Evolutionary conservation across 1,140 invertebrate species (phyloP), one percentile per base, ranked within the genome.

Genomic region (Lordiphosa collinella): DNA sequence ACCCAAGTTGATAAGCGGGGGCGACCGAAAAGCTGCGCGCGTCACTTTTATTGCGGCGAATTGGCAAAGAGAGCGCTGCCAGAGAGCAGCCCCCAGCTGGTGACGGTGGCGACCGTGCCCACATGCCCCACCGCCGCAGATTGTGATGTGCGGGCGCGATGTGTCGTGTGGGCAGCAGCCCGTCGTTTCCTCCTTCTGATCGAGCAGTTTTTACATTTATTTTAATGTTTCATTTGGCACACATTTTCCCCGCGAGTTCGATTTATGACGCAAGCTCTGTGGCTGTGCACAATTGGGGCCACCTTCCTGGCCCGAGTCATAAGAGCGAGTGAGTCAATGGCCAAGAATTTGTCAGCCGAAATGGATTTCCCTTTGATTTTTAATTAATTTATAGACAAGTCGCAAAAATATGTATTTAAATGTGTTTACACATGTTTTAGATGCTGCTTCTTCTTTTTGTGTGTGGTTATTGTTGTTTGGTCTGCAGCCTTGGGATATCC

Each of bases 171-270:
- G 46, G 46, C 46, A 48, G 46, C 46, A 35, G 29, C 29, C 32
- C 14, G 14, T 1, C 47, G 13, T 52, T 67, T 59, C 41, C 64
- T 34, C 31, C 64, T 34, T 40, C 38, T 32, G 52, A 67, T 67
- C 64, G 64, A 8, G 34, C 34, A 29, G 32, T 36, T 67, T 67
- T 36, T 47, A 57, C 34, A 65, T 43, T 70, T 70, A 65, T 43
- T 70, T 70, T 62, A 59, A 80, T 75, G 43, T 79, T 62, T 53
- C 54, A 70, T 70, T 80, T 80, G 75, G 75, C 75, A 80, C 75
- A 80, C 76, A 82, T 80, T 80, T 75, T 79, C 35, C 53, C 55
- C 58, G 54, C 59, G 51, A 80, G 53, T 64, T 70, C 57, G 75
- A 66, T 59, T 62, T 66, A 72, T 79, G 75, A 80, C 75, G 75